Evolutionary conservation across 2,797 vertebrate species (phyloP).

Genomic region (Peromyscus attwateri): DNA sequence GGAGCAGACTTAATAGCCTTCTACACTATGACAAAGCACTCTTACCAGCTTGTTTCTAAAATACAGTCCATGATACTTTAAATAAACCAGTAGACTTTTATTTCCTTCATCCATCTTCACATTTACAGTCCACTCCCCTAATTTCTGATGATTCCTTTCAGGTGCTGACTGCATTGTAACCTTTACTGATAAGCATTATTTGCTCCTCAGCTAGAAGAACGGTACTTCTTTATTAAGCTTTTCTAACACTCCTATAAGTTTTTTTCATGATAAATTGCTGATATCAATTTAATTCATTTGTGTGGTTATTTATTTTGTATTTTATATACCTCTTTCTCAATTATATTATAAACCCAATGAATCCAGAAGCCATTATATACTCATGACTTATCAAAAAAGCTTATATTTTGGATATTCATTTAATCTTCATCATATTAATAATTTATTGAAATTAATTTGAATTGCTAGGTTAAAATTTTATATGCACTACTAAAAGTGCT

Average conservation of each 20-base stretch:
- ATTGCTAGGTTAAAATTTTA: neutral
- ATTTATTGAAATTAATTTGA: neutral
- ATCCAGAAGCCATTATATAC: neutral
- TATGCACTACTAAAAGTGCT: neutral
- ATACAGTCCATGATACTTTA: constrained; percentile 17
- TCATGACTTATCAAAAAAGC: neutral
- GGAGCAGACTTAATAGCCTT: neutral
- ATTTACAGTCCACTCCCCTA: neutral
- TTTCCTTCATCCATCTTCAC: neutral
- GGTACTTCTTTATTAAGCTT: neutral
- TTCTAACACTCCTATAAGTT: neutral
- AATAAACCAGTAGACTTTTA: constrained; percentile 25
- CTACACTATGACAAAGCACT: neutral
- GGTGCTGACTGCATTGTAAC: neutral
- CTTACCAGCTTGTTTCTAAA: constrained; percentile 44
- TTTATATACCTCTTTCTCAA: neutral
- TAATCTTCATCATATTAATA: neutral
- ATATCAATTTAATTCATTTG: neutral
- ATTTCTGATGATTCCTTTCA: neutral
- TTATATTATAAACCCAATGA: neutral
- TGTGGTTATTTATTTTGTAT: neutral
- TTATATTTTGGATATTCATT: neutral
- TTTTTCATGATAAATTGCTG: neutral
- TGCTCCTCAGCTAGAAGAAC: neutral
- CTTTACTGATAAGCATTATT: neutral